Base-by-base conservation (phyloP, 2,888 invertebrate genomes). In the Cheilosia soror region DNA sequence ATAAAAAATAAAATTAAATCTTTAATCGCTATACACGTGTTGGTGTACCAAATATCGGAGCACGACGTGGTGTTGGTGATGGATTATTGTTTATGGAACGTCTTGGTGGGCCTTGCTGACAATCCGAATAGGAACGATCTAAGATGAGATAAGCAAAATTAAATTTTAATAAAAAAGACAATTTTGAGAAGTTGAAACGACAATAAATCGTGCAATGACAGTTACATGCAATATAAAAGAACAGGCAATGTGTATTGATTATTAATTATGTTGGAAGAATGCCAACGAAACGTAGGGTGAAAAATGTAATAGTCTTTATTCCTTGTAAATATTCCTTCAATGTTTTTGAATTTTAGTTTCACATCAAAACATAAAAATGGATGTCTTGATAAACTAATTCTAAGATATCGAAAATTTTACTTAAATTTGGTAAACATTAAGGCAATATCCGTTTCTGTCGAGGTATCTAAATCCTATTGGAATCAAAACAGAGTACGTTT, bases 51-150 rank as follows among this genome's bases (percentile, higher is more conserved):
- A 90, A 90, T 57, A 90, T 90, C 57, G 90, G 90, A 51, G 89
- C 90, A 71, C 90, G 89, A 42, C 91, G 89, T 87, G 89, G 89
- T 73, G 89, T 89, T n/a, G 89, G 88, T 49, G 89, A 89, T 78
- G 88, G 88, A 85, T 89, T 89, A 65, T 90, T 89, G 75, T 90
- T 89, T 55, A 87, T 79, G 57, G 88, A 88, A 69, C 89, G 91
- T 87, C 85, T 89, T 88, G 89, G 90, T 78, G 89, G 89, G 85
- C 93, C 91, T 87, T 93, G 93, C 90, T 94, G 93, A 88, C 94
- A 94, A 89, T 94, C 94, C 88, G 94, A 94, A 89, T 94, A 93
- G 65, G 94, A 94, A 89, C 94, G 93, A 91, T 94, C 94, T 94
- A 27, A 27, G 27, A 51, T 27, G 13, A 29, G 11, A 51, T 5